Base-by-base conservation (phyloP, 2,113 vertebrate species). In the Bujurquina vittata region DNA sequence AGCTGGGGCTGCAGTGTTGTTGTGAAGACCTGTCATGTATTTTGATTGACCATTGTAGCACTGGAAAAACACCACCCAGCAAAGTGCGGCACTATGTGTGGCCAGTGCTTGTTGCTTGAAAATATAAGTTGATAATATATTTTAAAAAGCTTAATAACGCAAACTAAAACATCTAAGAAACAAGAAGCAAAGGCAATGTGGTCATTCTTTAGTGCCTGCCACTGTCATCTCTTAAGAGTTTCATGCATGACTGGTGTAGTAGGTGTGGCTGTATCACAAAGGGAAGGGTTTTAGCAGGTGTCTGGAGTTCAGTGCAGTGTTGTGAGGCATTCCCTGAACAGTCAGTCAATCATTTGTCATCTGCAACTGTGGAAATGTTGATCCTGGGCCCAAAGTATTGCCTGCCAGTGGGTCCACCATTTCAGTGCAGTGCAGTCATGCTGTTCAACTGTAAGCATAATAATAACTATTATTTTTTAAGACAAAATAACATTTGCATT, bases 371-470 rank as follows among this genome's bases (percentile, higher is more conserved):
- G 88, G 82, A 84, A 88, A 84, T 37, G 85, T 84, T 85, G 84
- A 86, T 83, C 84, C 81, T 76, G 81, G 87, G 93, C 88, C 86
- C 65, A 83, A 65, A 87, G 81, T 81, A 35, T 78, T 79, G 69
- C 85, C 85, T 86, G 79, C 85, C 84, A 84, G 80, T 56, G 88
- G 85, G 83, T 84, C 87, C 81, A 80, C 89, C 90, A 88, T 89
- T 90, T 94, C 86, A 87, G 84, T 94, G 94, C 94, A 95, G 89
- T 93, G 92, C 91, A 80, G 76, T 95, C 95, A 95, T 96, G 95
- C 95, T 91, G 84, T 92, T 92, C 88, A 88, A 90, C 88, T 81
- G 86, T 17, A 92, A 93, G 91, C 88, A 88, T 88, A 75, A 91
- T 80, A 81, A 81, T 81, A 83, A 82, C 77, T 83, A 67, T 72